Base-by-base conservation (phyloP, 2,797 vertebrate genomes). In the Lacerta agilis region DNA sequence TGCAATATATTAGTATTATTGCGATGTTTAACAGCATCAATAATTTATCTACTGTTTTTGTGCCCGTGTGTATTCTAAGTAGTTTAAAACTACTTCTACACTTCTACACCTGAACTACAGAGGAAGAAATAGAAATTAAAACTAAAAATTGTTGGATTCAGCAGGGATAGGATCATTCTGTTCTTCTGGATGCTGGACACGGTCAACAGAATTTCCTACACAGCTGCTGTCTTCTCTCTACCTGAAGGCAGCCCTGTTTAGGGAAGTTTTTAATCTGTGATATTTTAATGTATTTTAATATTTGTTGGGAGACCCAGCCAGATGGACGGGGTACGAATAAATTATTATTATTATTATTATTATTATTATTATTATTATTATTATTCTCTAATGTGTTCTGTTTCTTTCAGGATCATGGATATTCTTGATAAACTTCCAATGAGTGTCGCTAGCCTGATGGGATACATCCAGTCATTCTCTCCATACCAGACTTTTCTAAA, bases 381-480 rank as follows among this genome's bases (percentile, higher is more conserved):
- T 33, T 33, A 33, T 33, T 33, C 33, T 55, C 3, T 67, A 85
- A 85, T 43, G 10, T 11, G 43, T 69, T 69, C 36, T 61, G 3
- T 27, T 85, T 82, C 33, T 66, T 81, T 73, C 43, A 89, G 88
- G 79, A 77, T 86, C 71, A 85, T 71, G 0, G 83, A 85, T 33
- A 81, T 85, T 25, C 2, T 67, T 2, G 88, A 85, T 23, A 67
- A 85, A 81, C 5, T 89, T 1, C 78, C 88, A 58, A 43, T 86
- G 43, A 89, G 3, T 3, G 69, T 89, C 7, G 33, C 83, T 27
- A 66, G 25, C 5, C 27, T 86, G n/a, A 45, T 89, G 71, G 88
- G 88, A 20, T 89, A 86, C 20, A 23, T 89, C 43, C 88, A 89
- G 71, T 41, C 88, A 1, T 82, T 89, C 29, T 89, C 88, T 36